Percentiles rank a stretch among this genome's conserved stretches.
These are phyloP conservation scores for Lutraria lutraria DNA, from an alignment of 2,888 invertebrate species.

Conservation along the genomic window DNA sequence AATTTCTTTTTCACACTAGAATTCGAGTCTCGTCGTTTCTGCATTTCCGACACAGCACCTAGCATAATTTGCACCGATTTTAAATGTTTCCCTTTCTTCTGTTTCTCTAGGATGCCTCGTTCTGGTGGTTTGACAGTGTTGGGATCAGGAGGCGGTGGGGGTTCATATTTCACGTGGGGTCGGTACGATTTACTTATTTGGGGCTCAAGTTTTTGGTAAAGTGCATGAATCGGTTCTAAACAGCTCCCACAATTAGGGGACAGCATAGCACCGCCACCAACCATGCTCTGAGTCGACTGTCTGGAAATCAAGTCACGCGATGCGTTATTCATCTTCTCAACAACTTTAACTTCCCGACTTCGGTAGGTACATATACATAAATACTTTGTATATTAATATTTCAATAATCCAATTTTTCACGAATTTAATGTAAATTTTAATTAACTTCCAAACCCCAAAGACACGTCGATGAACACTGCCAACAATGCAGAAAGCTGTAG, in stretches of 20 bases:
- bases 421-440: not conserved
- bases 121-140: not conserved
- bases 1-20: conserved; percentile 19
- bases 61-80: conserved; percentile 52
- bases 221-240: conserved; percentile 41
- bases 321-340: not conserved
- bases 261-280: conserved; percentile 25
- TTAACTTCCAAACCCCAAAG: not conserved
- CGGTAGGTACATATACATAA: not conserved
- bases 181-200: conserved; percentile 62
- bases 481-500: not conserved
- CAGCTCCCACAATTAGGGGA: conserved; percentile 32
- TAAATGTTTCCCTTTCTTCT: conserved; percentile 44
- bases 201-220: conserved; percentile 58
- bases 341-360: not conserved
- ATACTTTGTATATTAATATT: not conserved
- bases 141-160: conserved; percentile 1
- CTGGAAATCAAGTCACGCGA: conserved; percentile 27
- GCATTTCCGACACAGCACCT: conserved; percentile 53
- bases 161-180: conserved; percentile 59
- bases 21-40: conserved; percentile 43
- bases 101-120: not conserved
- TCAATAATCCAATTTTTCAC: not conserved
- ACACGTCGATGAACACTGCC: not conserved
- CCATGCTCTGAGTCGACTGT: conserved; percentile 1